Base-by-base conservation (phyloP, 1,140 invertebrate species). In the Zophobas atratus region DNA sequence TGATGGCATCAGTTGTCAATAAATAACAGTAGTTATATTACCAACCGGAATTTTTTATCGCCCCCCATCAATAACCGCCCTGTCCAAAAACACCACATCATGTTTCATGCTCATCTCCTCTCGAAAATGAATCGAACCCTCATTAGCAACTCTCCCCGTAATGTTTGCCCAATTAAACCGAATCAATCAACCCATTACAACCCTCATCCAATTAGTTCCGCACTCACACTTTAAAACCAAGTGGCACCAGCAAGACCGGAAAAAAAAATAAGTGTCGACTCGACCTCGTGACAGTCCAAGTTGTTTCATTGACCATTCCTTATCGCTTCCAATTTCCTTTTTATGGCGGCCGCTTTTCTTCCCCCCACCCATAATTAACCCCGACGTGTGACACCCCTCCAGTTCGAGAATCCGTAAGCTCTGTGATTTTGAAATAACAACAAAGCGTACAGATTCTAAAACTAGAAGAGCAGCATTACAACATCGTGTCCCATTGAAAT, bases 391-490 rank as follows among this genome's bases (percentile, higher is more conserved):
- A 43, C 39, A 67, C 60, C n/a, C 39, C 49, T 55, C 36, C 77
- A 71, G 80, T 81, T 57, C 67, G 67, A 82, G 81, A 82, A 82
- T 82, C 80, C 70, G 75, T 75, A 82, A 53, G 77, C 77, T 82
- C 77, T 75, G 81, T 82, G 81, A 81, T 82, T 79, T 81, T 77
- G 75, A 77, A 76, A 73, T 75, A 80, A 82, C 81, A 82, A 78
- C 81, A 81, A 82, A 82, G 80, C 80, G 81, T 82, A 81, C 80
- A 81, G 81, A 82, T 82, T 82, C 81, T 82, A 82, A 82, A 82
- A 81, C 80, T 70, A 75, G 77, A 38, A 35, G 34, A 75, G 70
- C 57, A 6, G 46, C 20, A 73, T 73, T 8, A n/a, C 46, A 33
- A 73, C 51, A 73, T 41, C 46, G 20, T 51, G 46, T 51, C 51